These are phyloP conservation scores for Drosophila greeni DNA, from an alignment of 2,888 invertebrate genomes.

Conservation along the genomic window DNA sequence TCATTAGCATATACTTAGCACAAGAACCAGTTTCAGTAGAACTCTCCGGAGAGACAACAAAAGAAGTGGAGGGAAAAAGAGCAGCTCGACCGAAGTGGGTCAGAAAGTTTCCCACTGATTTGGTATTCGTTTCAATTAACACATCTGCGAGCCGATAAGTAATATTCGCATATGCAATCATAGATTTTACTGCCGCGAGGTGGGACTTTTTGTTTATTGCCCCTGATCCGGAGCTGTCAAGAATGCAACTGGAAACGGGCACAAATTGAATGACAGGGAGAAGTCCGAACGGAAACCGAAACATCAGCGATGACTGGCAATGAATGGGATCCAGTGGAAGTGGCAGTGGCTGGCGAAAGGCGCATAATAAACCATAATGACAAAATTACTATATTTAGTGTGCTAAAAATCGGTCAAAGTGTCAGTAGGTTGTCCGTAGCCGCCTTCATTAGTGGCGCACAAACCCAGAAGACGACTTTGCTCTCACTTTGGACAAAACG, in stretches of 20 bases:
- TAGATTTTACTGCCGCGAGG: conserved; percentile 8
- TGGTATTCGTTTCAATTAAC: conserved; percentile 51
- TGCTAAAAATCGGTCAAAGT: conserved; percentile 72
- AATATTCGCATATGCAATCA: conserved; percentile 34
- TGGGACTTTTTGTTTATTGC: conserved; percentile 1
- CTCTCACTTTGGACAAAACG: conserved; percentile 61
- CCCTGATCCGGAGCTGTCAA: conserved; percentile 38
- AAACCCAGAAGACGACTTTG: conserved; percentile 33
- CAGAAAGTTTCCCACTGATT: conserved; percentile 56
- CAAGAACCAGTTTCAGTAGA: conserved; percentile 51
- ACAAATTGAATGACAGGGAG: conserved; percentile 39
- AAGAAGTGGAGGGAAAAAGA: conserved; percentile 34
- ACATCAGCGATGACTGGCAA: conserved; percentile 9
- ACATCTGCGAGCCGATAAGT: conserved; percentile 40
- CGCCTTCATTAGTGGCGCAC: conserved; percentile 55
- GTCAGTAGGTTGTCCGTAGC: conserved; percentile 69
- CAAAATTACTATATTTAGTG: conserved; percentile 71
- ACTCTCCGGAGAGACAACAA: conserved; percentile 30
- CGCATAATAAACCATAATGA: conserved; percentile 66
- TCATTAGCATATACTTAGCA: conserved; percentile 69
- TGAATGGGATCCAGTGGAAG: conserved; percentile 17
- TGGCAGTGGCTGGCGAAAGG: conserved; percentile 55
- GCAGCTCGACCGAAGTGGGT: conserved; percentile 44
- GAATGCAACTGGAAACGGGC: conserved; percentile 55
- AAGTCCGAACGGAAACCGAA: conserved; percentile 16